Base-by-base conservation (phyloP, 2,888 invertebrate species). In the Mylabris sibirica region DNA sequence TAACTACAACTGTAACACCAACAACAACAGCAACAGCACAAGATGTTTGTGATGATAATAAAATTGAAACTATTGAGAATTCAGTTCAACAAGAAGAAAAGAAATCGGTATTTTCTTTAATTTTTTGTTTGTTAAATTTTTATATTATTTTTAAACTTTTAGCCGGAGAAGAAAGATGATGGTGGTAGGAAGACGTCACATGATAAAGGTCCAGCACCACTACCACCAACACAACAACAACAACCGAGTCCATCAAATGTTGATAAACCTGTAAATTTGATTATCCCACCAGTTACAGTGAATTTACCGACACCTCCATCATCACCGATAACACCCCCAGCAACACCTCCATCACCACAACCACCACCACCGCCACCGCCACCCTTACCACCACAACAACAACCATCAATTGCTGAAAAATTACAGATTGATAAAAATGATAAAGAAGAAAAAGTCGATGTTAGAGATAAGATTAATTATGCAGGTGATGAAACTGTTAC, bases 131-230 rank as follows among this genome's bases (percentile, higher is more conserved):
- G 4, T 38, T 12, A 38, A 38, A 38, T 26, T 57, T 1, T 24
- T 57, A 1, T 24, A 24, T 12, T 24, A 53, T 53, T 49, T 4
- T 24, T 3, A 2, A 26, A 57, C 70, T 75, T 79, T 22, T 80
- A 92, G 91, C 88, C 90, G 80, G 89, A 91, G 71, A 93, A 93
- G 85, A 93, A 92, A 82, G 88, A 88, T 70, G 85, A 85, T 62
- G 83, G 80, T 62, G 88, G 88, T 77, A 86, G 88, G 69, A 85
- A 88, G 80, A 83, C 86, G 66, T 88, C 89, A 17, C 85, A 87
- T 57, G 93, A 94, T 80, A 94, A 95, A 84, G 94, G 94, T 70
- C 93, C 93, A 69, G 94, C 93, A 59, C 94, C 93, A 12, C 90
- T 90, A 67, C 93, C 94, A 60, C 81, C 76, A 26, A 67, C 80